Percentiles rank a stretch among this genome's conserved stretches.
Conservation (phyloP, 2,113 vertebrate genomes). For the Electrona antarctica region DNA sequence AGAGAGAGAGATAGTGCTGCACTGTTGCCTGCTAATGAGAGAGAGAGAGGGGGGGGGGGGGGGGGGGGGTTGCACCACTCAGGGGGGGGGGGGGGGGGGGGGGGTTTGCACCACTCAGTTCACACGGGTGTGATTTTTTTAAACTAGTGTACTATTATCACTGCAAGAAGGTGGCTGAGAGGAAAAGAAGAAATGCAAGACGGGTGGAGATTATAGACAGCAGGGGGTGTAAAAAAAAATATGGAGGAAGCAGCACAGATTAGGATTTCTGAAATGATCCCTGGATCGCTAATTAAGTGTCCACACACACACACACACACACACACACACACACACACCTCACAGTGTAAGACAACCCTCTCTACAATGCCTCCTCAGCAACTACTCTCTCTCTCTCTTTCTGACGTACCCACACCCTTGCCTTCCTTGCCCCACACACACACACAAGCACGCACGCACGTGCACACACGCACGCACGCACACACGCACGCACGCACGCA, state of each 20-base stretch:
- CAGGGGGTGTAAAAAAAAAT: slow-evolving; percentile 19
- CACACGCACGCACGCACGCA: slow-evolving; percentile 35
- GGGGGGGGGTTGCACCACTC: too few relatives aligned
- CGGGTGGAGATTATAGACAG: neutral
- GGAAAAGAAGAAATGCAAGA: too few relatives aligned
- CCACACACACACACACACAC: slow-evolving; percentile 12
- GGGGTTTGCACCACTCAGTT: too few relatives aligned
- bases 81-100: too few relatives aligned
- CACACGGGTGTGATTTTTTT: too few relatives aligned
- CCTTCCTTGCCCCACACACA: slow-evolving; percentile 4
- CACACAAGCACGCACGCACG: slow-evolving; percentile 16
- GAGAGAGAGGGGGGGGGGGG: too few relatives aligned
- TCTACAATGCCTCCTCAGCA: slow-evolving; percentile 22
- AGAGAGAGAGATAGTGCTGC: too few relatives aligned
- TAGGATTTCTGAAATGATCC: slow-evolving; percentile 27
- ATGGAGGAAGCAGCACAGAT: slow-evolving; percentile 29
- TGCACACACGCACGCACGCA: slow-evolving; percentile 20
- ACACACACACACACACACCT: neutral
- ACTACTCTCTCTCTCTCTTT: slow-evolving; percentile 27
- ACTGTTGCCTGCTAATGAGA: too few relatives aligned
- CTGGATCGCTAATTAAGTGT: slow-evolving; percentile 24
- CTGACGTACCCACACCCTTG: slow-evolving; percentile 2
- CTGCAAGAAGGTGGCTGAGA: too few relatives aligned
- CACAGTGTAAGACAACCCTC: slow-evolving; percentile 10
- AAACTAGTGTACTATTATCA: too few relatives aligned